These are phyloP conservation scores for Eucera pruinosa DNA, from an alignment of 2,888 invertebrate genomes.

Conservation along the genomic window DNA sequence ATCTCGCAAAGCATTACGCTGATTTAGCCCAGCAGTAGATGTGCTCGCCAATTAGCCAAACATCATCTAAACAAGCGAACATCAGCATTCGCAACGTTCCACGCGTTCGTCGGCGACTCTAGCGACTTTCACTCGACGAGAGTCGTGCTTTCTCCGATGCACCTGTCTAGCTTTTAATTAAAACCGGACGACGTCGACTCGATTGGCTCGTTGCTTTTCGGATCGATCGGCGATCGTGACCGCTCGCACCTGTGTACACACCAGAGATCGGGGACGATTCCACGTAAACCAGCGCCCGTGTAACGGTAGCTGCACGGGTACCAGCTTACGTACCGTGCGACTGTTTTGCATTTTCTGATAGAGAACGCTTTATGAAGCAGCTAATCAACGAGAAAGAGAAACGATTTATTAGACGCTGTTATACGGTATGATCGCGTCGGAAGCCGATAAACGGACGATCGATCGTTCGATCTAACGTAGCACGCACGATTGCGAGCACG, in stretches of 20 bases:
- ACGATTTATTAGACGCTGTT: background rate
- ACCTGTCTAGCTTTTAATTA: conserved; percentile 56
- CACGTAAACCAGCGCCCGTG: conserved; percentile 8
- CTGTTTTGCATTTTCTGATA: background rate
- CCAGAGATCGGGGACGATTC: conserved; percentile 20
- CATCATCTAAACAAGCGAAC: conserved; percentile 26
- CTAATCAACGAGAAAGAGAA: background rate
- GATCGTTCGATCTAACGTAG: background rate
- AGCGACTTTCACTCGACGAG: conserved; percentile 47
- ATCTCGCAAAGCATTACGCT: background rate
- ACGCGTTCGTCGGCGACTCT: conserved; percentile 25
- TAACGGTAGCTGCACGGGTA: conserved; percentile 28
- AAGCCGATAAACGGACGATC: background rate
- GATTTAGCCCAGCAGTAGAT: background rate
- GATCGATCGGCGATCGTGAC: conserved; percentile 44
- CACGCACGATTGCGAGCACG: background rate
- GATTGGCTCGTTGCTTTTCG: conserved; percentile 42
- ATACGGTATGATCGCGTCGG: background rate
- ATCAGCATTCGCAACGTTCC: background rate
- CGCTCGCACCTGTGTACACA: conserved; percentile 34
- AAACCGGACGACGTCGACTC: conserved; percentile 4
- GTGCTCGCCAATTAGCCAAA: conserved; percentile 30
- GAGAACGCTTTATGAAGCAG: background rate
- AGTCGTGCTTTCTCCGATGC: conserved; percentile 49
- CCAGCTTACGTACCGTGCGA: no score